These are phyloP conservation scores for Arge pagana DNA, from an alignment of 2,888 invertebrate species.

Conservation along the genomic window DNA sequence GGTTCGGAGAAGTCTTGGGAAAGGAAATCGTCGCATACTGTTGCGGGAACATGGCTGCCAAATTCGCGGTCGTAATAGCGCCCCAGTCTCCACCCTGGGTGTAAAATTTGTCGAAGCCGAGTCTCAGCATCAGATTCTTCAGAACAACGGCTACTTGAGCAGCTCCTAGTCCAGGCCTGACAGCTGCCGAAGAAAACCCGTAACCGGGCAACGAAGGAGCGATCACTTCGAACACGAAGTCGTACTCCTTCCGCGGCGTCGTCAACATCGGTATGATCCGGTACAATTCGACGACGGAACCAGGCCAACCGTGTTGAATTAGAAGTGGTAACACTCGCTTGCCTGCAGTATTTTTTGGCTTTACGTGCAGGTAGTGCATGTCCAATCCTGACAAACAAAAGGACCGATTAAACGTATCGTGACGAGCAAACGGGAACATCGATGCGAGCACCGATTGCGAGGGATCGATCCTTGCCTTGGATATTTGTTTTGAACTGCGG, in stretches of 20 bases:
- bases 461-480: too few relatives aligned
- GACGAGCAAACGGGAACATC: background rate
- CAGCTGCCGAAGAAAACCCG: constrained; percentile 62
- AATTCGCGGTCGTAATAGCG: constrained; percentile 63
- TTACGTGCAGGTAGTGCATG: constrained; percentile 72
- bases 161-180: constrained; percentile 66
- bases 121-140: constrained; percentile 71
- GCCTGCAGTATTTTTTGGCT: constrained; percentile 56
- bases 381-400: constrained; percentile 57
- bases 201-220: constrained; percentile 58
- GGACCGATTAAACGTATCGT: too few relatives aligned
- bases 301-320: constrained; percentile 89
- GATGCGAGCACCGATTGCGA: constrained; percentile 1
- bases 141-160: constrained; percentile 65
- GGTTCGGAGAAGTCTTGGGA: too few relatives aligned
- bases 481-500: constrained; percentile 52
- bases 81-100: constrained; percentile 88
- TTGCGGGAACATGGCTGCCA: constrained; percentile 69
- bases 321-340: constrained; percentile 66
- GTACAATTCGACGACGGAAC: constrained; percentile 84
- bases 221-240: constrained; percentile 70
- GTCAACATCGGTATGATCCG: constrained; percentile 74
- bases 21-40: too few relatives aligned
- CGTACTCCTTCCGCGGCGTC: constrained; percentile 58
- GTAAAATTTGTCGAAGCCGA: constrained; percentile 70